Percentiles rank a stretch among this genome's conserved stretches.
These are phyloP conservation scores for Ichneumon xanthorius DNA, from an alignment of 2,888 invertebrate species.

Conservation along the genomic window DNA sequence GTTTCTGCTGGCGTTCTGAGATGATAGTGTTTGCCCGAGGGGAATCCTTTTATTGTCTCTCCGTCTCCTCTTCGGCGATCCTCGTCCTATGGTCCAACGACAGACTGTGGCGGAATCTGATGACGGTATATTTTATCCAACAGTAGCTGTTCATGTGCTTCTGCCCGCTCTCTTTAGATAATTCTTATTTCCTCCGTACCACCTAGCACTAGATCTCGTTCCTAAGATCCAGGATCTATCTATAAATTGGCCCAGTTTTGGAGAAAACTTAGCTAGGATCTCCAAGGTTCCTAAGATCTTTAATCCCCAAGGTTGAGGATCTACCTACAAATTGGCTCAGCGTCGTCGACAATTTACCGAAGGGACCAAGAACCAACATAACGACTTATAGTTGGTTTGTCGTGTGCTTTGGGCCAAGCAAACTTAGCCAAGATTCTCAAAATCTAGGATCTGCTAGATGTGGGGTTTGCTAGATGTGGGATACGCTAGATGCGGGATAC, in stretches of 20 bases:
- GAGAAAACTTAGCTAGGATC: no score
- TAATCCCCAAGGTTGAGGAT: background rate
- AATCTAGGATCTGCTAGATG: no score
- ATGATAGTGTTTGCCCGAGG: slow-evolving; percentile 36
- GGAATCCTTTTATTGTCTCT: slow-evolving; percentile 18
- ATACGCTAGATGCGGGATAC: no score
- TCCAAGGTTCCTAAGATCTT: no score
- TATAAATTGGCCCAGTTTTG: slow-evolving; percentile 15
- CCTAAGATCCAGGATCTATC: background rate
- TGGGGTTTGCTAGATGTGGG: no score
- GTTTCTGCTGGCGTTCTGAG: slow-evolving; percentile 30
- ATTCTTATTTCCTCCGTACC: slow-evolving; percentile 3
- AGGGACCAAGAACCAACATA: no score
- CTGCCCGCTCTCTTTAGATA: background rate
- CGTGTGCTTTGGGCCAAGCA: no score
- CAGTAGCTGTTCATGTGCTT: slow-evolving; percentile 17
- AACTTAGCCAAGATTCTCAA: no score
- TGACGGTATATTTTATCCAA: slow-evolving; percentile 45
- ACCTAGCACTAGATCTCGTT: background rate
- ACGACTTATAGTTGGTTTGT: no score
- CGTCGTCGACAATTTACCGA: no score
- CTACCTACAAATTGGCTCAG: no score
- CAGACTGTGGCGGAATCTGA: slow-evolving; percentile 34
- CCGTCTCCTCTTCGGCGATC: background rate
- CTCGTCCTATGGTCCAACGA: slow-evolving; percentile 26